Evolutionary conservation across 1,140 invertebrate genomes (phyloP).

Genomic region (Psilanteris sp.): DNA sequence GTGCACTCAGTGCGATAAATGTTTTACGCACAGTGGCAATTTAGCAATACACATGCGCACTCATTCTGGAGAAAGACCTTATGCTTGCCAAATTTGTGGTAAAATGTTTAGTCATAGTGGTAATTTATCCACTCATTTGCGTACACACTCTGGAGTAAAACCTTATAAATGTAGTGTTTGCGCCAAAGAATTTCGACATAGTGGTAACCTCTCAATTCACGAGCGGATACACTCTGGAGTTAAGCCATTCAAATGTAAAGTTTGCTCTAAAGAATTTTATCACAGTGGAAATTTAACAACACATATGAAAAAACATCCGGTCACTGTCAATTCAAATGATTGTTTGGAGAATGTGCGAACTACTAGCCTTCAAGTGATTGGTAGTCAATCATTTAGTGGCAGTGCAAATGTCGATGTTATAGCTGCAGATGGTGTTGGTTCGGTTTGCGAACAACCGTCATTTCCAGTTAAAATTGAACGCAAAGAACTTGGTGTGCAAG

Average conservation of each 20-base stretch:
- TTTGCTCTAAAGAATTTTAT: constrained; percentile 86
- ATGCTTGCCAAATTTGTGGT: constrained; percentile 82
- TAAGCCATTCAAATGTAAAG: constrained; percentile 85
- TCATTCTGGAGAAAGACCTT: constrained; percentile 83
- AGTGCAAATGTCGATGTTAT: constrained; percentile 20
- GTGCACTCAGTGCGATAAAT: constrained; percentile 85
- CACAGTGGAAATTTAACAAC: constrained; percentile 82
- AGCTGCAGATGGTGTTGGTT: background rate
- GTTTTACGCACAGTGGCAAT: constrained; percentile 84
- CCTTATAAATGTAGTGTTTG: constrained; percentile 81
- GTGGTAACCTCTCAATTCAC: constrained; percentile 81
- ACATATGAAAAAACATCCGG: constrained; percentile 78
- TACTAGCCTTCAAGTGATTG: constrained; percentile 17
- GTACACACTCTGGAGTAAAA: constrained; percentile 81
- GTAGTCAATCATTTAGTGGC: constrained; percentile 13
- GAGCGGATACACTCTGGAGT: constrained; percentile 80
- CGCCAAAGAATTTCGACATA: constrained; percentile 81
- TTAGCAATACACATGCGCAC: constrained; percentile 82
- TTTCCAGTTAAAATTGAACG: constrained; percentile 47
- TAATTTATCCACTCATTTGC: constrained; percentile 82
- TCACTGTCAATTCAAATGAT: constrained; percentile 35
- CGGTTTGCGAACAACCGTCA: constrained; percentile 25
- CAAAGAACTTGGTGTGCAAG: constrained; percentile 43
- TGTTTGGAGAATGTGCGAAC: constrained; percentile 26
- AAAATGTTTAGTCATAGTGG: constrained; percentile 82